Conservation (phyloP, 1,140 invertebrate species). For the Gryon sp. region DNA sequence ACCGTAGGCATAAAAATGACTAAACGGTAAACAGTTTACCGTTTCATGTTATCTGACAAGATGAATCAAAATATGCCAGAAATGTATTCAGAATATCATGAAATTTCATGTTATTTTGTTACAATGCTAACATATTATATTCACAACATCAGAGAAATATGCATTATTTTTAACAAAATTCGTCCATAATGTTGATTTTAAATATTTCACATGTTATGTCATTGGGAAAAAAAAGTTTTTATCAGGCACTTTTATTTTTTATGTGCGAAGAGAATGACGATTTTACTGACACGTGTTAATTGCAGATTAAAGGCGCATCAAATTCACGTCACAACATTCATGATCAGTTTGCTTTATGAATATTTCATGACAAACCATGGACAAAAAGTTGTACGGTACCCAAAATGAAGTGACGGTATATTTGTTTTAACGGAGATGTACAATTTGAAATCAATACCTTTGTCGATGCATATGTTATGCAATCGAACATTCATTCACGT, state of each 20-base stretch:
- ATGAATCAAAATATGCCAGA: slow-evolving; percentile 47
- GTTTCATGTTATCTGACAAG: slow-evolving; percentile 41
- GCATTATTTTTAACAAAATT: not conserved
- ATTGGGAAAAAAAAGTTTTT: not conserved
- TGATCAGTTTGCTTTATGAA: slow-evolving; percentile 35
- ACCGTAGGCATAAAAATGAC: slow-evolving; percentile 27
- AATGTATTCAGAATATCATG: slow-evolving; percentile 53
- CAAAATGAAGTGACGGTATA: slow-evolving; percentile 31
- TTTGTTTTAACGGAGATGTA: slow-evolving; percentile 17
- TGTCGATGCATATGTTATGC: not conserved
- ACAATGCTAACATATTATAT: slow-evolving; percentile 15
- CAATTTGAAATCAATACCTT: slow-evolving; percentile 38
- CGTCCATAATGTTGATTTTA: not conserved
- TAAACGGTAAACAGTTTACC: slow-evolving; percentile 54
- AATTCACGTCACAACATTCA: not conserved
- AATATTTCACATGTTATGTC: not conserved
- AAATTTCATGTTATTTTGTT: slow-evolving; percentile 50
- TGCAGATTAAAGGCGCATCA: slow-evolving; percentile 25
- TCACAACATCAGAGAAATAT: not conserved
- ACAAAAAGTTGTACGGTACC: not conserved
- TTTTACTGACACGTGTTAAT: slow-evolving; percentile 20
- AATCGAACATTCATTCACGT: slow-evolving; percentile 25
- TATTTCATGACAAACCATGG: slow-evolving; percentile 16
- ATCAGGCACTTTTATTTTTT: not conserved
- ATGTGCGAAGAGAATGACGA: not conserved